These are phyloP conservation scores for Tangara arthus DNA, from an alignment of 2,797 vertebrate species.

Conservation along the genomic window DNA sequence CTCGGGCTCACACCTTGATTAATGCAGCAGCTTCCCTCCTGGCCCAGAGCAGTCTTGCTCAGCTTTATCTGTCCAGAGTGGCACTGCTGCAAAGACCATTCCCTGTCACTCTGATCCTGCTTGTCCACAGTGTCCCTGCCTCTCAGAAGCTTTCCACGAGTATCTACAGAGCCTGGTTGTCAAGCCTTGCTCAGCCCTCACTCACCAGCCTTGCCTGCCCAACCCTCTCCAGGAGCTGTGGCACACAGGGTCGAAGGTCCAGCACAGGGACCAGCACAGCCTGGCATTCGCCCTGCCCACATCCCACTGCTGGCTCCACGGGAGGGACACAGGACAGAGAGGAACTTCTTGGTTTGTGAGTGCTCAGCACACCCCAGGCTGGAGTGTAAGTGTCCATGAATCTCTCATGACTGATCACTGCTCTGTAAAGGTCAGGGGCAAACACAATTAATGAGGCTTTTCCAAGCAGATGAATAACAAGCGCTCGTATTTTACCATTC, in stretches of 20 bases:
- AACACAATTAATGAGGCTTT: not conserved
- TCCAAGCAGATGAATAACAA: not conserved
- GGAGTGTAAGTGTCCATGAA: not conserved
- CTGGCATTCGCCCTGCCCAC: rapidly evolving
- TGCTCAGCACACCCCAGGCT: rapidly evolving
- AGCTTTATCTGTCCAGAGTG: not conserved
- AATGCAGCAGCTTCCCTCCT: conserved; percentile 6
- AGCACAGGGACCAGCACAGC: rapidly evolving
- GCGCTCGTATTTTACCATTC: not conserved
- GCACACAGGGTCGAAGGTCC: not conserved
- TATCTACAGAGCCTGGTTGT: not conserved
- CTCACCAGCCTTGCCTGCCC: not conserved
- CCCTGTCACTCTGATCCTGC: not conserved
- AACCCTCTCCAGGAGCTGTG: not conserved
- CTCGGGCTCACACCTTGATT: conserved; percentile 26
- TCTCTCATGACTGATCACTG: not conserved
- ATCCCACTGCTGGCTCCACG: rapidly evolving
- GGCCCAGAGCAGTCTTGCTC: conserved; percentile 3
- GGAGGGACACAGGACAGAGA: not conserved
- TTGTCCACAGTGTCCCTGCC: not conserved
- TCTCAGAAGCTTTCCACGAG: not conserved
- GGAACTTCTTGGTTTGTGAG: not conserved
- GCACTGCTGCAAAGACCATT: not conserved
- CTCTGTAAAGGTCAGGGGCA: not conserved
- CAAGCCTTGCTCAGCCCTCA: not conserved